Evolutionary conservation across 2,113 vertebrate genomes (phyloP), one percentile per base, ranked within the genome.

Genomic region (Dolichallabes microphthalmus): DNA sequence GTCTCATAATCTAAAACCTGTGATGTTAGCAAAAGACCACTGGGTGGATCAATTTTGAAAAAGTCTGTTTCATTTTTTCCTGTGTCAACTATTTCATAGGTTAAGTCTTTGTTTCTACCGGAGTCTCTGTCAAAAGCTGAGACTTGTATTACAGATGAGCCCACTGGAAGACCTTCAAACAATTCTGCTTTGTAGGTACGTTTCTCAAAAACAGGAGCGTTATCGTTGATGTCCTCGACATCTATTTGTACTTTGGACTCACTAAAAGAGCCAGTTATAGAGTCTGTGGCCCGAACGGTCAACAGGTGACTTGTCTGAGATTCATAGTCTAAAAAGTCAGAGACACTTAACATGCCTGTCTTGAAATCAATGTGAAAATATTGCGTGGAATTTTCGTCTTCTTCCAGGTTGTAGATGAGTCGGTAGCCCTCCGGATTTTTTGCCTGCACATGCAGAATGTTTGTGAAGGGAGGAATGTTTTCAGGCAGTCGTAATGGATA

Each of bases 191-290:
- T 91, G 74, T 98, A 96, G 52, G 93, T 86, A 15, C 88, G 78
- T 79, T 96, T 94, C 74, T 96, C 94, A 89, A 99, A 99, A 27
- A 95, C 10, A 0, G 98, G 98, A 0, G 93, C 89, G 35, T 99
- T 98, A 82, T 99, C 98, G 35, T 99, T 99, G 25, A 98, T 82
- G 66, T 99, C 98, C 78, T 98, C 97, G 3, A 99, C 95, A 66
- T 97, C 94, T 19, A 99, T 94, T 89, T 97, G 96, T 61, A 99
- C 95, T 0, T 90, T 94, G 27, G 98, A 96, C 92, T 98, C 97
- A 1, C 97, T 96, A 89, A 95, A 99, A 8, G 95, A 92, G 52
- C 98, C 98, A 0, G 95, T 93, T 0, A 97, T 96, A 6, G 97
- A 96, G 87, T 99, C 98, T 1, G 97, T 97, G 61, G 98, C 97